Evolutionary conservation across 2,888 invertebrate species (phyloP).

Genomic region (Heliconius ismenius): DNA sequence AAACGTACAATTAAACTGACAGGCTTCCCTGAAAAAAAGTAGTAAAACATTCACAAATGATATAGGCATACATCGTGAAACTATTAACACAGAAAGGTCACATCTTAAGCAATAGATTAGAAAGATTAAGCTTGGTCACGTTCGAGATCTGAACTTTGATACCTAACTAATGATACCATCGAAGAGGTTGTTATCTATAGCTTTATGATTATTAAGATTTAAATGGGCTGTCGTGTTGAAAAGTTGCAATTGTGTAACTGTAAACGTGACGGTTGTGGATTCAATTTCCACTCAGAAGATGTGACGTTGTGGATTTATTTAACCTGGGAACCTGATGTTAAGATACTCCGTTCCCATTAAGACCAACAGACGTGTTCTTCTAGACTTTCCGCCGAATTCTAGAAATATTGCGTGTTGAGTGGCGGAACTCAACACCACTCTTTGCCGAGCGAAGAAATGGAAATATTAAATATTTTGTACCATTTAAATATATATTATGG

Average conservation of each 20-base stretch:
- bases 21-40: too few species aligned
- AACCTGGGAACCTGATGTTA: neutral
- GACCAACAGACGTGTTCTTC: neutral
- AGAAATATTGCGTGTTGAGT: neutral
- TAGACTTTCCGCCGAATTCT: neutral
- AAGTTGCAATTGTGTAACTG: neutral
- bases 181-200: neutral
- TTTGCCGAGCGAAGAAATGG: too few species aligned
- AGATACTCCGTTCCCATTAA: neutral
- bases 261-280: neutral
- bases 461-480: too few species aligned
- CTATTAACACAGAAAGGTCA: neutral
- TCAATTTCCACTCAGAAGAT: neutral
- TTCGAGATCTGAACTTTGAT: constrained; percentile 11
- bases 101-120: neutral
- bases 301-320: neutral
- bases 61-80: neutral
- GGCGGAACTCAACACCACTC: too few species aligned
- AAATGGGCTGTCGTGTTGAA: neutral
- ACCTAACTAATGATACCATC: neutral
- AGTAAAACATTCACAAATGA: too few species aligned
- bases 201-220: neutral
- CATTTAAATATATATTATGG: too few species aligned
- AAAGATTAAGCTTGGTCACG: constrained; percentile 12
- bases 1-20: too few species aligned